Evolutionary conservation across 2,113 vertebrate genomes (phyloP).

Genomic region (Shinisaurus crocodilurus): DNA sequence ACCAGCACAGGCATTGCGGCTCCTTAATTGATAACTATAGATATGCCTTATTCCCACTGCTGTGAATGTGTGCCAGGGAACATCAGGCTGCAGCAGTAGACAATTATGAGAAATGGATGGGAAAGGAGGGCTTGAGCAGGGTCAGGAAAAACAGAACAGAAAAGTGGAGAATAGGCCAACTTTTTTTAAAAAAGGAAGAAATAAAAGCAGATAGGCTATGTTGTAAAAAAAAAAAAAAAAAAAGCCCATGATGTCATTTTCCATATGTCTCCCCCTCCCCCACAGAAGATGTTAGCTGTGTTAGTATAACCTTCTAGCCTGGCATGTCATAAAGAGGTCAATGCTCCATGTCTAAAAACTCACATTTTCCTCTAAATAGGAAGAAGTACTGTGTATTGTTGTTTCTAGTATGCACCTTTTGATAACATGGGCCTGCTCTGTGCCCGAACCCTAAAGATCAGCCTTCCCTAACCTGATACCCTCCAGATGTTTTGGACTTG

Average conservation of each 20-base stretch:
- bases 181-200: conserved; percentile 11
- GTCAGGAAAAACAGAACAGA: conserved; percentile 39
- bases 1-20: conserved; percentile 44
- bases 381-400: conserved; percentile 34
- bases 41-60: conserved; percentile 20
- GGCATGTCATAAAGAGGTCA: conserved; percentile 5
- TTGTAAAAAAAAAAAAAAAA: conserved; percentile 44
- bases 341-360: background rate
- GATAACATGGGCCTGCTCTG: background rate
- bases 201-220: conserved; percentile 29
- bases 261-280: conserved; percentile 38
- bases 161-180: background rate
- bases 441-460: conserved; percentile 9
- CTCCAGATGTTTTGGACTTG: too few species aligned
- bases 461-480: too few species aligned
- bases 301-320: conserved; percentile 16
- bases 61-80: conserved; percentile 34
- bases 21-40: conserved; percentile 27
- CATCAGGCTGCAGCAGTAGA: conserved; percentile 19
- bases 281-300: conserved; percentile 38
- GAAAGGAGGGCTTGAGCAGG: background rate
- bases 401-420: background rate
- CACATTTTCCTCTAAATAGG: conserved; percentile 15
- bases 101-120: conserved; percentile 28
- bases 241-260: conserved; percentile 64